phyloP scores from a whole-genome alignment of 2,113 vertebrate species.

The Mobula birostris region DNA sequence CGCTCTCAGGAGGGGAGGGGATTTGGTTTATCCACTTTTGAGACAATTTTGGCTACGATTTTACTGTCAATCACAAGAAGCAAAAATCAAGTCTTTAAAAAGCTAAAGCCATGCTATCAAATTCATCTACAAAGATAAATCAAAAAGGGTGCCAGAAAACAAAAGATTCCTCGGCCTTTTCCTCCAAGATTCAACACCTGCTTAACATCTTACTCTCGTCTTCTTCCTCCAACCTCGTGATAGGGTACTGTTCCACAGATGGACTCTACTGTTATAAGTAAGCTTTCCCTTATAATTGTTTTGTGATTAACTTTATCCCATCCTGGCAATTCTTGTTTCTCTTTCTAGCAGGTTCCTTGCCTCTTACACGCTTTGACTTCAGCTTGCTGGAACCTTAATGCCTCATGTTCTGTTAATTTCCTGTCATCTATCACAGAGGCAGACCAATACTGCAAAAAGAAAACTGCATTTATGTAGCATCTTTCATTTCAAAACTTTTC shows the following conservation, averaged over 20 bases:
- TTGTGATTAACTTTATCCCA: neutral
- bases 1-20: neutral
- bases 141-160: neutral
- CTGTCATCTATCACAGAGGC: neutral
- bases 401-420: neutral
- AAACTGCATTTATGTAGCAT: neutral
- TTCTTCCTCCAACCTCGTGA: too few species aligned
- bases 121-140: neutral
- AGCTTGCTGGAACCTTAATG: neutral
- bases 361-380: neutral
- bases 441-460: neutral
- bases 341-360: neutral
- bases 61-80: neutral
- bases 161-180: neutral
- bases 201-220: neutral
- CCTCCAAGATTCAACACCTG: neutral
- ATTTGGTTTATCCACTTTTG: neutral
- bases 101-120: neutral
- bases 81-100: neutral
- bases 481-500: neutral
- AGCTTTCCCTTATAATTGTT: neutral
- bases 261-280: neutral
- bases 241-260: neutral
- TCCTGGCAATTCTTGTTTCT: neutral
- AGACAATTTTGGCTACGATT: neutral